Conservation (phyloP, 2,888 invertebrate genomes). For the Myopa testacea region DNA sequence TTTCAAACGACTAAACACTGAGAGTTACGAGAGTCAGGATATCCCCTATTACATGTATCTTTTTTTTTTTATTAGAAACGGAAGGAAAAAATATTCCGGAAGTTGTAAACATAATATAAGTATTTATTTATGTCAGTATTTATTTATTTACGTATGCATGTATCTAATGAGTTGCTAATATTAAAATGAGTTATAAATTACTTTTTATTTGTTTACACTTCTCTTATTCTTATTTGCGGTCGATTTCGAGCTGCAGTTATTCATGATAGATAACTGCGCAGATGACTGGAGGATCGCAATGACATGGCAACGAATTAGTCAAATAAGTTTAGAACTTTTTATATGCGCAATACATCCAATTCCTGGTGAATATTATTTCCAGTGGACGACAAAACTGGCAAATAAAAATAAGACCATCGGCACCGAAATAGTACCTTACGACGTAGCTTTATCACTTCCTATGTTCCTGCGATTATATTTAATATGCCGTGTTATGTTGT, state of each 20-base stretch:
- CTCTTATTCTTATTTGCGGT: too few species aligned
- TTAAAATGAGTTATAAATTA: too few species aligned
- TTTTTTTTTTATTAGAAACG: too few species aligned
- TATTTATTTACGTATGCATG: too few species aligned
- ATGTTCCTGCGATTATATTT: conserved; percentile 99
- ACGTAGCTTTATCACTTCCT: conserved; percentile 96
- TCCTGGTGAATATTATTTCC: conserved; percentile 95
- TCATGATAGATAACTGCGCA: conserved; percentile 99
- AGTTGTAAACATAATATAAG: too few species aligned
- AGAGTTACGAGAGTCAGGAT: too few species aligned
- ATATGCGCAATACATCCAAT: conserved; percentile 99
- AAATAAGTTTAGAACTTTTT: conserved; percentile 90
- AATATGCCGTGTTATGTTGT: conserved; percentile 98
- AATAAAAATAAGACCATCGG: conserved; percentile 83
- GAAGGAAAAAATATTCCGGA: too few species aligned
- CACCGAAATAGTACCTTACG: conserved; percentile 86
- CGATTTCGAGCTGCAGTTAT: conserved; percentile 77
- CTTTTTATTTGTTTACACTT: too few species aligned
- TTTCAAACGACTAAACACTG: too few species aligned
- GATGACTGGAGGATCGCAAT: conserved; percentile 99
- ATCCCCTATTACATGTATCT: too few species aligned
- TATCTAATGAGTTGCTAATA: too few species aligned
- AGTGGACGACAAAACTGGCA: conserved; percentile 95
- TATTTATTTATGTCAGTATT: too few species aligned
- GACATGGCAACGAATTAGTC: conserved; percentile 96